phyloP scores from a whole-genome alignment of 1,140 invertebrate genomes.

The Sitobion miscanthi region DNA sequence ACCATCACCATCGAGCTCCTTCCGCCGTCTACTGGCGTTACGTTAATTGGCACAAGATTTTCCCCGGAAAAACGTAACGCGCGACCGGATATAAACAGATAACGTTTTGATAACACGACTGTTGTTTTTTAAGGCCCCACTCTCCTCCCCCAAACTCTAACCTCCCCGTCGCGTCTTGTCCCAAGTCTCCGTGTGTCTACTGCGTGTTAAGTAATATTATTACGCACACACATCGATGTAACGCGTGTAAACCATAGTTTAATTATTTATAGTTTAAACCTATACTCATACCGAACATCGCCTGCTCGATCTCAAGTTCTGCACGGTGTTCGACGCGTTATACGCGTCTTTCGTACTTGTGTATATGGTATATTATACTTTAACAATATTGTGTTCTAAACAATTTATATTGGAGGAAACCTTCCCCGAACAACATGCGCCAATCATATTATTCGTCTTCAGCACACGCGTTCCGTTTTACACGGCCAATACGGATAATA shows the following conservation, averaged over 20 bases:
- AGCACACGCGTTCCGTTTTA: no score
- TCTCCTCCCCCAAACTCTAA: background rate
- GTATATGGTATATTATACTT: background rate
- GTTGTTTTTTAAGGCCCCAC: constrained; percentile 32
- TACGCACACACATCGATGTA: background rate
- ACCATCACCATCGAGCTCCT: no score
- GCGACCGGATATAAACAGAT: constrained; percentile 45
- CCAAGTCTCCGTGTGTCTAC: background rate
- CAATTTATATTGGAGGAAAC: background rate
- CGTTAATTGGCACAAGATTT: constrained; percentile 52
- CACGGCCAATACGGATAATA: no score
- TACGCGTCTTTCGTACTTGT: background rate
- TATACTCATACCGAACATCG: background rate
- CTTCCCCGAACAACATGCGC: no score
- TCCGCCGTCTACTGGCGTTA: constrained; percentile 58
- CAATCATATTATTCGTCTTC: no score
- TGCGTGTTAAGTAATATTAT: background rate
- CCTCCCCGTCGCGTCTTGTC: background rate
- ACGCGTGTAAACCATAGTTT: background rate
- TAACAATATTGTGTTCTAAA: background rate
- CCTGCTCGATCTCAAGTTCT: background rate
- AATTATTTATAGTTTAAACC: no score
- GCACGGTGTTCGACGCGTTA: background rate
- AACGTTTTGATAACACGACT: constrained; percentile 38
- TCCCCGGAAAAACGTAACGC: constrained; percentile 53